phyloP scores from a whole-genome alignment of 2,888 invertebrate species.

The Xanthorhoe spadicearia region DNA sequence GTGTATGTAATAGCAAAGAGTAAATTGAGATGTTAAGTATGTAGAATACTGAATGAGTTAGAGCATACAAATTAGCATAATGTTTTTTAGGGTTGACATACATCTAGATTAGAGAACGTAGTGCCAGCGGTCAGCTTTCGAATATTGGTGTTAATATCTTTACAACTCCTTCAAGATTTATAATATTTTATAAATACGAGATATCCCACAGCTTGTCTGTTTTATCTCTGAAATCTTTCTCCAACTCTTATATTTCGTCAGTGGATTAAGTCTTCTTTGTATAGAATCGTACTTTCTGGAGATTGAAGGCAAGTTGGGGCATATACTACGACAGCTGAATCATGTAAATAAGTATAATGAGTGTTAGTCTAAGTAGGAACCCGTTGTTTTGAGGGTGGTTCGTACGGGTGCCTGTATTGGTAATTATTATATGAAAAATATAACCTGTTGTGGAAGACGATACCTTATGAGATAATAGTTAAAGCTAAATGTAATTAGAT shows the following conservation, averaged over 20 bases:
- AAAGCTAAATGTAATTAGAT: slow-evolving; percentile 67
- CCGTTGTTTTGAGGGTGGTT: slow-evolving; percentile 53
- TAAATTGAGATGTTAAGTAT: slow-evolving; percentile 57
- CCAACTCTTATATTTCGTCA: neutral
- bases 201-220: slow-evolving; percentile 13
- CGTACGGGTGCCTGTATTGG: slow-evolving; percentile 62
- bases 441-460: slow-evolving; percentile 82
- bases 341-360: slow-evolving; percentile 72
- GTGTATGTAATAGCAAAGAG: slow-evolving; percentile 30
- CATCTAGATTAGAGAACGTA: slow-evolving; percentile 74
- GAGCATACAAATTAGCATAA: slow-evolving; percentile 71
- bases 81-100: slow-evolving; percentile 66
- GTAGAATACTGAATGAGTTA: slow-evolving; percentile 71
- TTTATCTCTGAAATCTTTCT: slow-evolving; percentile 1
- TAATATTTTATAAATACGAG: slow-evolving; percentile 40
- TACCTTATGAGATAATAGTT: slow-evolving; percentile 75
- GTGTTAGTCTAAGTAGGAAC: slow-evolving; percentile 70
- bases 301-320: slow-evolving; percentile 10
- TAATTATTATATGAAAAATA: slow-evolving; percentile 60
- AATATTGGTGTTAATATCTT: slow-evolving; percentile 77
- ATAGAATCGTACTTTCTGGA: neutral
- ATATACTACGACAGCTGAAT: slow-evolving; percentile 21
- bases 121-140: slow-evolving; percentile 81
- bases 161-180: slow-evolving; percentile 72
- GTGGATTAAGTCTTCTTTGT: neutral